phyloP scores from a whole-genome alignment of 1,140 invertebrate genomes.

The Drosophila dunni region DNA sequence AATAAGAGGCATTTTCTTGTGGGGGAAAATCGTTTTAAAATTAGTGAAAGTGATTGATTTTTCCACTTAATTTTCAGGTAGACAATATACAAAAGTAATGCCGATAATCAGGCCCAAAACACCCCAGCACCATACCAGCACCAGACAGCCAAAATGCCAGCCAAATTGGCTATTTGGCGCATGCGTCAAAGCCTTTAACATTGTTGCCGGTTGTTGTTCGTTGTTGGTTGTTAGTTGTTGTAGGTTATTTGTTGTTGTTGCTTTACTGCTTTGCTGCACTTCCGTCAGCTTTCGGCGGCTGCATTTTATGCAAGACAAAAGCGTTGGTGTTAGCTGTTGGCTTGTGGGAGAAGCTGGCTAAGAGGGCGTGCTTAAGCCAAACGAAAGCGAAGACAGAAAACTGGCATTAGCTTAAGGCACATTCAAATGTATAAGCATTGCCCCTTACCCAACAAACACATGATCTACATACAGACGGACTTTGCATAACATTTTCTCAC shows the following conservation, averaged over 20 bases:
- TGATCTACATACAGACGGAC: constrained; percentile 10
- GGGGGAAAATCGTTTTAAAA: constrained; percentile 74
- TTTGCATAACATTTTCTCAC: constrained; percentile 41
- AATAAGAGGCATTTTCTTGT: constrained; percentile 68
- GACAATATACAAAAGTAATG: constrained; percentile 60
- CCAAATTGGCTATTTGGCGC: constrained; percentile 70
- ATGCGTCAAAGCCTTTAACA: constrained; percentile 60
- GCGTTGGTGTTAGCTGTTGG: constrained; percentile 7
- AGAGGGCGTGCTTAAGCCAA: constrained; percentile 25
- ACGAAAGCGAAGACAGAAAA: constrained; percentile 46
- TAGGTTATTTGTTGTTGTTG: constrained; percentile 28
- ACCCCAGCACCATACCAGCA: constrained; percentile 3
- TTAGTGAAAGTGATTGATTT: constrained; percentile 82
- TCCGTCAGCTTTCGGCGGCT: constrained; percentile 56
- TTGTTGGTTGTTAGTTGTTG: constrained; percentile 16
- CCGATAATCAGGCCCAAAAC: constrained; percentile 65
- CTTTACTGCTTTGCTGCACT: constrained; percentile 37
- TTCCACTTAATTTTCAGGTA: constrained; percentile 74
- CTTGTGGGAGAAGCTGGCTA: constrained; percentile 8
- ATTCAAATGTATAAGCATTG: constrained; percentile 24
- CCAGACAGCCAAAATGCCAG: constrained; percentile 31
- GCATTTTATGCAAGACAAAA: constrained; percentile 35
- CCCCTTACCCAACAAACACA: constrained; percentile 1
- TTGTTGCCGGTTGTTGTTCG: constrained; percentile 21
- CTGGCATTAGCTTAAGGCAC: constrained; percentile 30